Evolutionary conservation across 2,888 invertebrate genomes (phyloP).

Genomic region (Litoditis marina): DNA sequence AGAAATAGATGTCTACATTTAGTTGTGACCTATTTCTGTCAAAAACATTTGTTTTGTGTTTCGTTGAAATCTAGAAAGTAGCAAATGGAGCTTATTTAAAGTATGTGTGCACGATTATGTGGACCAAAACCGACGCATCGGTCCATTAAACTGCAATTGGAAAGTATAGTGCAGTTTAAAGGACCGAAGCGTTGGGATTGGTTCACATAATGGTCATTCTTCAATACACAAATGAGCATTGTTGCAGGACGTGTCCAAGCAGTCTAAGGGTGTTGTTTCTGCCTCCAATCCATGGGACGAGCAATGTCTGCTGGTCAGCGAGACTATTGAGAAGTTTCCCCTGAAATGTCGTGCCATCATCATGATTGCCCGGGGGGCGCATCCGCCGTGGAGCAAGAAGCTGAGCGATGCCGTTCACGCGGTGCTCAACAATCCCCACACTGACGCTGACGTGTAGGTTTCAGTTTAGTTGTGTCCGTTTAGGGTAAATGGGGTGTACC

Average conservation of each 20-base stretch:
- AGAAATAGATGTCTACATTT: no score
- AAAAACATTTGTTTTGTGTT: no score
- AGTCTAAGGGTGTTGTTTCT: conserved; percentile 1
- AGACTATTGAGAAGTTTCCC: conserved; percentile 34
- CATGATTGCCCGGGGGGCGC: conserved; percentile 38
- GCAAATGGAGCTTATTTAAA: no score
- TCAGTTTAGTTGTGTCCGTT: conserved; percentile 6
- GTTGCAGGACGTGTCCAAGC: conserved; percentile 11
- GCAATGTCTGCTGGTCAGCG: conserved; percentile 40
- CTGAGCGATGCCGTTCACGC: conserved; percentile 34
- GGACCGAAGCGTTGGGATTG: no score
- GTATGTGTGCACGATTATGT: neutral
- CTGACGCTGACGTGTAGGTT: conserved; percentile 16
- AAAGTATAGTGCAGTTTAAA: no score
- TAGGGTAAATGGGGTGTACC: neutral
- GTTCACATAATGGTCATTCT: no score
- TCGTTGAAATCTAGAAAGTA: no score
- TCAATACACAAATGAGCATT: no score
- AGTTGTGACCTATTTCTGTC: no score
- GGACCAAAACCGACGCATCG: no score
- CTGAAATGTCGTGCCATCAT: conserved; percentile 39
- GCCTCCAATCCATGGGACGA: conserved; percentile 36
- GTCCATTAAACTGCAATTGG: no score
- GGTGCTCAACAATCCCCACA: conserved; percentile 16
- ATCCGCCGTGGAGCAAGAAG: conserved; percentile 41